Evolutionary conservation across 2,797 vertebrate species (phyloP).

Genomic region (Danio kyathit): DNA sequence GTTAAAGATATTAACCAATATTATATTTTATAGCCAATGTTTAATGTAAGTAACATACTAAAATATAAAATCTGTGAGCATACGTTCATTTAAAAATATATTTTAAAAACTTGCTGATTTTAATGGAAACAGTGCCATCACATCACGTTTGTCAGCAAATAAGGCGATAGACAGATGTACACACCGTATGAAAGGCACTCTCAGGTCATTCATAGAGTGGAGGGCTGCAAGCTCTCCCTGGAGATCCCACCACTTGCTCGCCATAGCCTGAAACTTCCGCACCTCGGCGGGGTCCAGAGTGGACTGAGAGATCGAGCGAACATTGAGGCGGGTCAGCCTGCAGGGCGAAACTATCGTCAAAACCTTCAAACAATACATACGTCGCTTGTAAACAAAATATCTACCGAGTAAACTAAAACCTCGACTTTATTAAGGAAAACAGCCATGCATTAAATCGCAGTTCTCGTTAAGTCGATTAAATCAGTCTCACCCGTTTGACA

Average conservation of each 20-base stretch:
- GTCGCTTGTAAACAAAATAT: neutral
- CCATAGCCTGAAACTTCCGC: constrained; percentile 87
- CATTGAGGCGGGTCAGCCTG: constrained; percentile 41
- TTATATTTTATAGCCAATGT: too few species aligned
- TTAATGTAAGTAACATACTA: too few species aligned
- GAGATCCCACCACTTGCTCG: constrained; percentile 95
- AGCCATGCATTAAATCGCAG: neutral
- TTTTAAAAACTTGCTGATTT: too few species aligned
- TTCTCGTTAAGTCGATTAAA: neutral
- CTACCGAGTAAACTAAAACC: too few species aligned
- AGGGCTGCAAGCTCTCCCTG: constrained; percentile 88
- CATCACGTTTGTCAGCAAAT: too few species aligned
- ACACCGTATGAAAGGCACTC: constrained; percentile 96
- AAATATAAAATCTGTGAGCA: too few species aligned
- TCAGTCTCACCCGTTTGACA: constrained; percentile 35
- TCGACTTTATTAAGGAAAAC: neutral
- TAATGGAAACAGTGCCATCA: too few species aligned
- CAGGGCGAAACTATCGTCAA: neutral
- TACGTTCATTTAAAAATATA: too few species aligned
- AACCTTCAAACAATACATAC: neutral
- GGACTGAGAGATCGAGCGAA: constrained; percentile 67
- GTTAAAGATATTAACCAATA: neutral
- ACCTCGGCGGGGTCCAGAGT: constrained; percentile 89
- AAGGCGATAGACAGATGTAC: too few species aligned
- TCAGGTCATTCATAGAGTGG: constrained; percentile 94